Evolutionary conservation across 2,113 vertebrate genomes (phyloP).

Genomic region (Ptilonorhynchus violaceus): DNA sequence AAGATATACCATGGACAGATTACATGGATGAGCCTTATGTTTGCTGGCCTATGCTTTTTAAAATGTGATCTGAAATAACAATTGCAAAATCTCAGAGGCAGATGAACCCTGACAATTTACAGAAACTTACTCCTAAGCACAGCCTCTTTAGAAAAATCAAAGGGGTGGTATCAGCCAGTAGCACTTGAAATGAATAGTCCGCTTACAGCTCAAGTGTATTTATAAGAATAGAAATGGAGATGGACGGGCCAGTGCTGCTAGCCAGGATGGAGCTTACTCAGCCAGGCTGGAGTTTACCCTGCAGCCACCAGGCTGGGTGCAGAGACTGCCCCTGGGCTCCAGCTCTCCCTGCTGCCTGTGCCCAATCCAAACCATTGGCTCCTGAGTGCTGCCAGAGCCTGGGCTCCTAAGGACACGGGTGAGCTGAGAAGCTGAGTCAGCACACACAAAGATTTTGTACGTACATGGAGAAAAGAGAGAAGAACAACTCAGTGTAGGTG

Average conservation of each 20-base stretch:
- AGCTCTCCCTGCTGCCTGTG: neutral
- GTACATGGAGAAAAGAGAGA: neutral
- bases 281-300: neutral
- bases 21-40: neutral
- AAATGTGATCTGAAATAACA: neutral
- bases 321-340: neutral
- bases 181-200: neutral
- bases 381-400: neutral
- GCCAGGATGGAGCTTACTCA: neutral
- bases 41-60: neutral
- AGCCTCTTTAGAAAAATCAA: neutral
- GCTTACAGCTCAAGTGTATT: neutral
- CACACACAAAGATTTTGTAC: neutral
- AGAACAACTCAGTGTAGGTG: neutral
- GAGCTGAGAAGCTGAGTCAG: neutral
- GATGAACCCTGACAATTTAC: neutral
- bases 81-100: neutral
- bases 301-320: neutral
- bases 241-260: neutral
- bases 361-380: neutral
- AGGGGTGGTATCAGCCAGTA: neutral
- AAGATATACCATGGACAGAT: neutral
- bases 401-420: neutral
- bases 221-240: neutral
- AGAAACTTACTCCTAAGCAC: neutral